Evolutionary conservation across 2,113 vertebrate genomes (phyloP), one percentile per base, ranked within the genome.

Genomic region (Gobio gobio): DNA sequence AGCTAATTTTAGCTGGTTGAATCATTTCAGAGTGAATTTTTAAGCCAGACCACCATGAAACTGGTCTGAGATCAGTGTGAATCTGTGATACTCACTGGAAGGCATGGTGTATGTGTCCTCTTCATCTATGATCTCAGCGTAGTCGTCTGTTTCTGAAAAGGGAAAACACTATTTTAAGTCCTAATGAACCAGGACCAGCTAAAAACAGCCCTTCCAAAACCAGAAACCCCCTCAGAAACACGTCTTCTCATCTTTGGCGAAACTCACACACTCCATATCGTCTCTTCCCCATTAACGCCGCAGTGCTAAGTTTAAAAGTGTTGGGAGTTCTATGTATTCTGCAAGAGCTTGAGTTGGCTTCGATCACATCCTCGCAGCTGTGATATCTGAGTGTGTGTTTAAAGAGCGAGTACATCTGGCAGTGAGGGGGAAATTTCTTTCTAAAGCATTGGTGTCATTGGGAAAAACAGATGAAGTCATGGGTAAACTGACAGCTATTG

Each of bases 31-130:
- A 33, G 58, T 51, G 26, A 51, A 8, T 49, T 24, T 33, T 54
- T 26, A 54, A 54, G 2, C 16, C 16, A 54, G 74, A 77, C 5
- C 33, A 43, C 22, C 20, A 43, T 45, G 47, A 80, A n/a, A 14
- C 54, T 24, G 10, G 13, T 64, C 47, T 86, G n/a, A 24, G 58
- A 78, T 36, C 16, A 49, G 47, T 2, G 26, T 40, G 59, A 83
- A 47, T 6, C 3, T 9, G 51, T 4, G 0, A 58, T 90, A 96
- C 98, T 99, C 94, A 99, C 98, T 99, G 86, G 98, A 99, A 85
- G 98, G 98, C 98, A 99, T 99, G 77, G 98, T 98, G 0, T 99
- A 99, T 0, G 97, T 98, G 90, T 99, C 98, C 91, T 99, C 98
- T 90, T 99, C 98, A 85, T 99, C 98, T 93, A 99, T 96, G 88